These are phyloP conservation scores for Drosophila subquinaria DNA, from an alignment of 2,888 invertebrate genomes.

Conservation along the genomic window DNA sequence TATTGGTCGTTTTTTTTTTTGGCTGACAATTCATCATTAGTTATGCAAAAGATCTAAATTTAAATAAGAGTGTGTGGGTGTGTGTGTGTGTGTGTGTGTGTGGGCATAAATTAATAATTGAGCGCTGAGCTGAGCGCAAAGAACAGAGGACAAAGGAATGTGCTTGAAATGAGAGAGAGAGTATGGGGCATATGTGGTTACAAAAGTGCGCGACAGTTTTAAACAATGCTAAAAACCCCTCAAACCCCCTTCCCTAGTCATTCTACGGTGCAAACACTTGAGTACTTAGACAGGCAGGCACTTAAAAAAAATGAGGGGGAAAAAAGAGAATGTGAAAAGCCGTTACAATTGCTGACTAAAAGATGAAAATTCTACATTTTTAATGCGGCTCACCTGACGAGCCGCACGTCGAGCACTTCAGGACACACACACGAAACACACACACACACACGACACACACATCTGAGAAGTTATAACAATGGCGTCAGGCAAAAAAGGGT, in stretches of 20 bases:
- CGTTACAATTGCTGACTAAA: constrained; percentile 81
- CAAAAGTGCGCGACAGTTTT: constrained; percentile 71
- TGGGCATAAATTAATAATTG: constrained; percentile 75
- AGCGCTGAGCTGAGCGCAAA: constrained; percentile 32
- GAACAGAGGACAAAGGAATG: constrained; percentile 24
- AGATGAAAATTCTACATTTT: constrained; percentile 82
- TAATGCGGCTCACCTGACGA: constrained; percentile 81
- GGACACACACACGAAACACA: constrained; percentile 9
- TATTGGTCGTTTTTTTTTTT: constrained; percentile 26
- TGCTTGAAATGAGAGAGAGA: constrained; percentile 10
- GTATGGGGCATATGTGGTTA: constrained; percentile 30
- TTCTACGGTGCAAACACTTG: constrained; percentile 48
- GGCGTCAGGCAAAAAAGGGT: constrained; percentile 66
- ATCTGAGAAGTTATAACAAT: constrained; percentile 65
- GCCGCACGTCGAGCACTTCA: constrained; percentile 74
- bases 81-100: constrained; percentile 10
- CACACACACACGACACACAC: constrained; percentile 22
- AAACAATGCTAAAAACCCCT: constrained; percentile 55
- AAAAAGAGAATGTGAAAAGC: constrained; percentile 34
- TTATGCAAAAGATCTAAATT: constrained; percentile 37
- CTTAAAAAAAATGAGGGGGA: constrained; percentile 48
- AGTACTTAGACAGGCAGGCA: constrained; percentile 79
- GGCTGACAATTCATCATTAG: constrained; percentile 26
- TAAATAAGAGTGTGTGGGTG: neutral
- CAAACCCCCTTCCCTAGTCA: neutral